Evolutionary conservation across 2,888 invertebrate species (phyloP).

Genomic region (Synergus laeviventris): DNA sequence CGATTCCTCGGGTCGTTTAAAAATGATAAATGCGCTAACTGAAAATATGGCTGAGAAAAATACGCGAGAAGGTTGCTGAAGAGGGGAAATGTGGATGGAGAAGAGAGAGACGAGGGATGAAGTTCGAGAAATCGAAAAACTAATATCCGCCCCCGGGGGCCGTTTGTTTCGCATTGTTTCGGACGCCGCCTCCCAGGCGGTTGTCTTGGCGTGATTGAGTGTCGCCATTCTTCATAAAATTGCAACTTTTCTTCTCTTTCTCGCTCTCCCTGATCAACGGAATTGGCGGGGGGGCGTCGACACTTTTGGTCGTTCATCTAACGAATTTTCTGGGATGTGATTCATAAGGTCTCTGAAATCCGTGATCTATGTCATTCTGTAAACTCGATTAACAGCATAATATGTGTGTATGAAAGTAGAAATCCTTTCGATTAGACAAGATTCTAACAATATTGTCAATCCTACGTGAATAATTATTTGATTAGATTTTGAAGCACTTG

Average conservation of each 20-base stretch:
- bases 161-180: constrained; percentile 76
- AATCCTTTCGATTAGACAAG: background rate
- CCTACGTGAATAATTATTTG: background rate
- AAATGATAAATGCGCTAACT: constrained; percentile 74
- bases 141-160: constrained; percentile 75
- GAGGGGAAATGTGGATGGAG: constrained; percentile 48
- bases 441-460: background rate
- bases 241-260: constrained; percentile 42
- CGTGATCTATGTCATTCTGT: constrained; percentile 11
- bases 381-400: background rate
- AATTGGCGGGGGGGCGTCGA: background rate
- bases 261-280: constrained; percentile 20
- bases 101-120: constrained; percentile 50
- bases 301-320: constrained; percentile 35
- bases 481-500: background rate
- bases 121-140: constrained; percentile 73
- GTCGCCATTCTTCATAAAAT: constrained; percentile 72
- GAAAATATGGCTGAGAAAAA: constrained; percentile 75
- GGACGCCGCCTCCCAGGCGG: constrained; percentile 66
- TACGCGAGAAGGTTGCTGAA: constrained; percentile 59
- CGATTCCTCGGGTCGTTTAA: constrained; percentile 68
- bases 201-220: constrained; percentile 75
- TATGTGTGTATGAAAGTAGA: background rate
- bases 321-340: constrained; percentile 28
- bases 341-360: background rate